A percentile compares a stretch with the other conserved stretches of the same genome.
phyloP scores from a whole-genome alignment of 2,113 vertebrate species.

The Xiphophorus maculatus region DNA sequence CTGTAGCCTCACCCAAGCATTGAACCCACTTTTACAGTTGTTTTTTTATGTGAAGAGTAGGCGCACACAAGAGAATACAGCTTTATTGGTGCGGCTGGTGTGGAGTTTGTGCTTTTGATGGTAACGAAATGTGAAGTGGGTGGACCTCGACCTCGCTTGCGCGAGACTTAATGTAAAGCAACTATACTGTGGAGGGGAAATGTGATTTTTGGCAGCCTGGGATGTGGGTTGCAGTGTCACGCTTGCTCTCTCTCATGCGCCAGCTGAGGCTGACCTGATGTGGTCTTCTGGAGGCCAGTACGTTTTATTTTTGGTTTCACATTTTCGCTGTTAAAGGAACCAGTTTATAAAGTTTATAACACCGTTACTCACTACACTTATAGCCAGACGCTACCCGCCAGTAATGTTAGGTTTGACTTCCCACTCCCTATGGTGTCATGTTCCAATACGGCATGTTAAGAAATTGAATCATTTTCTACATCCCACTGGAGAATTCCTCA shows the following conservation, averaged over 20 bases:
- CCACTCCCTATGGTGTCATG: too few species aligned
- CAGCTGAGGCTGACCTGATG: slow-evolving; percentile 58
- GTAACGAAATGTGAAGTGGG: slow-evolving; percentile 75
- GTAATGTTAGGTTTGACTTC: too few species aligned
- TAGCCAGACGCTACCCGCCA: neutral
- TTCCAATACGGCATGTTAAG: too few species aligned
- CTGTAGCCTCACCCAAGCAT: slow-evolving; percentile 14
- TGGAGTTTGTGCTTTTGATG: slow-evolving; percentile 60
- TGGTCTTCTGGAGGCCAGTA: slow-evolving; percentile 43
- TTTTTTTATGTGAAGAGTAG: slow-evolving; percentile 43
- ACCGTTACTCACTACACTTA: slow-evolving; percentile 2
- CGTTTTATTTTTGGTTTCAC: slow-evolving; percentile 38
- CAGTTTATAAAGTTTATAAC: slow-evolving; percentile 10
- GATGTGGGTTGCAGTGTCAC: slow-evolving; percentile 67
- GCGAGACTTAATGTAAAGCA: slow-evolving; percentile 77
- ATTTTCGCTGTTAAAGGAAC: slow-evolving; percentile 21
- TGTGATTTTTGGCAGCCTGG: slow-evolving; percentile 75
- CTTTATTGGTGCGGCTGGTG: slow-evolving; percentile 41
- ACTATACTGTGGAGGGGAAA: slow-evolving; percentile 69
- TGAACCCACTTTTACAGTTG: slow-evolving; percentile 42
- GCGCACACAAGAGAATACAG: slow-evolving; percentile 37
- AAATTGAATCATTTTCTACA: too few species aligned
- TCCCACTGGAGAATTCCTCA: too few species aligned
- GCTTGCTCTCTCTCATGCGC: slow-evolving; percentile 50
- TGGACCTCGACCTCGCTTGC: slow-evolving; percentile 56